Conservation (phyloP, 2,888 invertebrate genomes). For the Hermaeophaga mercurialis region DNA sequence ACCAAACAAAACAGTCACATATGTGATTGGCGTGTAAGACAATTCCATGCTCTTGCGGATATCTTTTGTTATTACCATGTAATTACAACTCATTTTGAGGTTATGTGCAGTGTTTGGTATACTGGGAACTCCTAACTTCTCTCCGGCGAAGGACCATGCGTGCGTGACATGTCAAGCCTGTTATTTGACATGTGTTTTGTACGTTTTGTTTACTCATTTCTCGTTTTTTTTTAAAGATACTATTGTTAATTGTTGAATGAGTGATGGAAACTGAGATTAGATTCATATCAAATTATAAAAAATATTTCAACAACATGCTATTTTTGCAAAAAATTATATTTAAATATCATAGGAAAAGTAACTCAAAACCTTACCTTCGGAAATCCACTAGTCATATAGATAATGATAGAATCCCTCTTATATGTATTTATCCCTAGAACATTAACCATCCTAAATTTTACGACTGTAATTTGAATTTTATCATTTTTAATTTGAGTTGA, state of each 20-base stretch:
- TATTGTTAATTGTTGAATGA: constrained; percentile 17
- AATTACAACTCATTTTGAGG: constrained; percentile 39
- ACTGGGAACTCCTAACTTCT: constrained; percentile 32
- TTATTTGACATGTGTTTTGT: constrained; percentile 39
- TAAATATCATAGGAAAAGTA: no score
- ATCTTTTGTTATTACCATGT: constrained; percentile 34
- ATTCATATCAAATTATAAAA: neutral
- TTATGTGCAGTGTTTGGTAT: constrained; percentile 31
- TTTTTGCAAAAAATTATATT: no score
- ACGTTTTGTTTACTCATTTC: constrained; percentile 28
- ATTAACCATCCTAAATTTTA: no score
- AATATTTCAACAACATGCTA: neutral
- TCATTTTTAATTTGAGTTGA: no score
- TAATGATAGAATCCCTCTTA: no score
- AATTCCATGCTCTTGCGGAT: constrained; percentile 35
- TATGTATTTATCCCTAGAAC: no score
- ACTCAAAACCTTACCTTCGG: no score
- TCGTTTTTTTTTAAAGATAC: constrained; percentile 30
- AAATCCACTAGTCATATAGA: no score
- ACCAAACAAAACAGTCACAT: constrained; percentile 33
- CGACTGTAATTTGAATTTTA: no score
- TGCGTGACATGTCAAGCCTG: constrained; percentile 35
- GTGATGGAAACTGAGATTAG: neutral
- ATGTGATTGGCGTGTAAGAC: constrained; percentile 39
- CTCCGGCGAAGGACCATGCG: constrained; percentile 28